A percentile compares a stretch with the other conserved stretches of the same genome.
Conservation (phyloP, 2,113 vertebrate genomes). For the Festucalex cinctus region DNA sequence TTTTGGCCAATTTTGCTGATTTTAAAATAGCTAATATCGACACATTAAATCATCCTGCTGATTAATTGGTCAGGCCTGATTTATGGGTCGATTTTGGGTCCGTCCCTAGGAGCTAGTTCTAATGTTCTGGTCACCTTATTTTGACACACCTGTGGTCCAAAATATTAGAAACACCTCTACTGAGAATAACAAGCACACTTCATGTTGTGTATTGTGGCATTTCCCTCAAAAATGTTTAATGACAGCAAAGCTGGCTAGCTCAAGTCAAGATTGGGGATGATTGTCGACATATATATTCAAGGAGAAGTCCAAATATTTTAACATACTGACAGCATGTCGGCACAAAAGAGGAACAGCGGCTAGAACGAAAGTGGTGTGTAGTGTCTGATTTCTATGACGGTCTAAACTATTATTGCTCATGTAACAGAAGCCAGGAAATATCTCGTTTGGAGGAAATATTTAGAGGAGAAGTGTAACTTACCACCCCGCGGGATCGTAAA, state of each 20-base stretch:
- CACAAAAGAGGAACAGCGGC: slow-evolving; percentile 2
- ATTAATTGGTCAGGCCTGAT: no score
- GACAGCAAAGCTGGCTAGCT: neutral
- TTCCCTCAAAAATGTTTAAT: neutral
- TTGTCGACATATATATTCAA: neutral
- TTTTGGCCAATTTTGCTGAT: no score
- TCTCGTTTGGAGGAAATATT: slow-evolving; percentile 22
- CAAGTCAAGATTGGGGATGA: neutral
- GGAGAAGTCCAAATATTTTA: neutral
- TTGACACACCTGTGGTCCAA: neutral
- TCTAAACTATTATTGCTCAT: neutral
- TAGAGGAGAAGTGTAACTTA: slow-evolving; percentile 47
- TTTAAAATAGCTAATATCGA: no score
- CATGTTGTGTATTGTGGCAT: neutral
- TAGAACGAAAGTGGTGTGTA: neutral
- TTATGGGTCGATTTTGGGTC: no score
- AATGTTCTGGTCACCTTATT: neutral
- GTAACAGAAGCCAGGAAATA: neutral
- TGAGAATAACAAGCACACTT: neutral
- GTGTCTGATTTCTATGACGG: neutral
- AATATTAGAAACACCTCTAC: neutral
- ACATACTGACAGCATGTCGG: neutral
- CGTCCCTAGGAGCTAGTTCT: neutral
- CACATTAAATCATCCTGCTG: no score
- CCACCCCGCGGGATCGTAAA: slow-evolving; percentile 44